A percentile compares a stretch with the other conserved stretches of the same genome.
phyloP scores from a whole-genome alignment of 2,888 invertebrate genomes.

The Melanchra persicariae region DNA sequence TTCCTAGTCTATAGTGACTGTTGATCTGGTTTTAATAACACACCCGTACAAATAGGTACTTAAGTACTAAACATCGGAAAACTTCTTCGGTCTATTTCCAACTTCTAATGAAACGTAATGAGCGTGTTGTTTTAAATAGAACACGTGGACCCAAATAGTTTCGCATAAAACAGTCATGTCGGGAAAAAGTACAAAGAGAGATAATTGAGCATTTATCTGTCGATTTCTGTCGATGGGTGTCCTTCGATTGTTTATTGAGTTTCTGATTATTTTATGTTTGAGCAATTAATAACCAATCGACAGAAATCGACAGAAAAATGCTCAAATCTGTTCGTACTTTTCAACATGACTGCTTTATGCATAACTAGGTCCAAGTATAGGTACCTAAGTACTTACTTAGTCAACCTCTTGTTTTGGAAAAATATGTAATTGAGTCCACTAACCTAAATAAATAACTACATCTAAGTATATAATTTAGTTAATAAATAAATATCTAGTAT shows the following conservation, averaged over 20 bases:
- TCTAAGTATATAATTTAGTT: neutral
- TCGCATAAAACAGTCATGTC: too few relatives aligned
- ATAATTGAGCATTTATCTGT: too few relatives aligned
- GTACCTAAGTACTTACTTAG: neutral
- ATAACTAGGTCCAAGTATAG: too few relatives aligned
- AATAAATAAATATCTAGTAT: neutral
- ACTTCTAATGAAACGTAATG: slow-evolving; percentile 2
- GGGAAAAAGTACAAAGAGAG: too few relatives aligned
- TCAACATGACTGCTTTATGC: too few relatives aligned
- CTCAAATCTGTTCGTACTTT: too few relatives aligned
- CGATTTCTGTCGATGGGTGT: too few relatives aligned
- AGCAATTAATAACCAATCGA: too few relatives aligned
- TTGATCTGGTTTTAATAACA: slow-evolving; percentile 19
- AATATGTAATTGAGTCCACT: neutral
- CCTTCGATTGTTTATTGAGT: too few relatives aligned
- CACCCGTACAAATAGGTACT: neutral
- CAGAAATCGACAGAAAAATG: too few relatives aligned
- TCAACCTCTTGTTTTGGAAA: slow-evolving; percentile 12
- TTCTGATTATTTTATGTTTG: too few relatives aligned
- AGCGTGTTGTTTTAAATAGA: slow-evolving; percentile 12
- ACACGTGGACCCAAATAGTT: too few relatives aligned
- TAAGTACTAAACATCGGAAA: slow-evolving; percentile 8
- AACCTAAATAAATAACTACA: neutral
- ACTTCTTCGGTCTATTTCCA: slow-evolving; percentile 22
- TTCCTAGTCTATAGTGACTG: slow-evolving; percentile 10